phyloP scores from a whole-genome alignment of 2,113 vertebrate species.

The Tachysurus vachellii region DNA sequence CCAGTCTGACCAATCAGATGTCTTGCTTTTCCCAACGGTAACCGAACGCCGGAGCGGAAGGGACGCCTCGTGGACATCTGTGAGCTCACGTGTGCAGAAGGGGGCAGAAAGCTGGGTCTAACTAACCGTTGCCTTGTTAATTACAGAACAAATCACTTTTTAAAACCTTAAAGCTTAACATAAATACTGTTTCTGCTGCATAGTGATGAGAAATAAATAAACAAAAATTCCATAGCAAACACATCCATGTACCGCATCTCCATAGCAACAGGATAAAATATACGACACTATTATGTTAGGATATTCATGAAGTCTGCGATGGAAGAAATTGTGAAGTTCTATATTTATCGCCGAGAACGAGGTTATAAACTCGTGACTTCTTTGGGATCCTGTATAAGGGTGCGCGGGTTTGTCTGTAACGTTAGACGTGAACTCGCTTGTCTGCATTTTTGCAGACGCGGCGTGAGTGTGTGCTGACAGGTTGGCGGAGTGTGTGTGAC shows the following conservation, averaged over 20 bases:
- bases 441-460: slow-evolving; percentile 27
- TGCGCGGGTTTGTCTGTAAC: neutral
- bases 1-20: no score
- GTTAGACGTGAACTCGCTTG: slow-evolving; percentile 15
- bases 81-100: neutral
- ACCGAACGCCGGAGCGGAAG: no score
- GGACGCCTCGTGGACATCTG: neutral
- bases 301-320: neutral
- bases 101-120: neutral
- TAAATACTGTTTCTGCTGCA: neutral
- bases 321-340: neutral
- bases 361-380: neutral
- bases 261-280: neutral
- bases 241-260: neutral
- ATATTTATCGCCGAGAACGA: neutral
- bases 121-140: no score
- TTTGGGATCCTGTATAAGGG: slow-evolving; percentile 4
- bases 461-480: slow-evolving; percentile 11
- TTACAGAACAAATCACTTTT: no score
- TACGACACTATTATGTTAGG: neutral
- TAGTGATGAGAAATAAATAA: neutral
- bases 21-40: no score
- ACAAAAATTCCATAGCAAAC: no score
- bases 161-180: no score
- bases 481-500: neutral